A percentile compares a stretch with the other conserved stretches of the same genome.
phyloP scores from a whole-genome alignment of 1,140 invertebrate species.

The Paramacrobiotus metropolitanus region DNA sequence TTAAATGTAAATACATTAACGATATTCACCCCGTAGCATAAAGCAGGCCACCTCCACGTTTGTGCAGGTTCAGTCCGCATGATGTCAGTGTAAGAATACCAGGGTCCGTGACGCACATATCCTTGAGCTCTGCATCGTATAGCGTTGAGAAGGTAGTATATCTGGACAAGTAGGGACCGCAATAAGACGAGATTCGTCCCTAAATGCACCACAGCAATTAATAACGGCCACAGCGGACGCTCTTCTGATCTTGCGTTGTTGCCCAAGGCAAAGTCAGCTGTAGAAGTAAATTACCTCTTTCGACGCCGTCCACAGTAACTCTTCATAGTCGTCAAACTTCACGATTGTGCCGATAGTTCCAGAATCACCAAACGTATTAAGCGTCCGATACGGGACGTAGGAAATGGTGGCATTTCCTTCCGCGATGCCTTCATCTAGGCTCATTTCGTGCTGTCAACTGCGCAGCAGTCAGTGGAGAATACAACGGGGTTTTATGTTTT shows the following conservation, averaged over 20 bases:
- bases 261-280: not conserved
- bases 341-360: not conserved
- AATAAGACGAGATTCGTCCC: not conserved
- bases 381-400: not conserved
- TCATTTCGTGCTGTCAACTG: too few relatives aligned
- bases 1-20: too few relatives aligned
- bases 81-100: not conserved
- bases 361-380: not conserved
- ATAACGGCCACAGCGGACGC: too few relatives aligned
- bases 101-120: not conserved
- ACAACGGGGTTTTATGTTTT: too few relatives aligned
- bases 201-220: too few relatives aligned
- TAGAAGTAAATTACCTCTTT: slow-evolving; percentile 3
- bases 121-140: not conserved
- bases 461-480: too few relatives aligned
- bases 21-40: not conserved
- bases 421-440: too few relatives aligned
- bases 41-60: not conserved
- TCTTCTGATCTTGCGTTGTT: too few relatives aligned
- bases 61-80: not conserved
- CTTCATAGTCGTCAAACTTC: not conserved
- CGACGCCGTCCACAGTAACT: not conserved
- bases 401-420: not conserved
- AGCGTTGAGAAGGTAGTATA: not conserved
- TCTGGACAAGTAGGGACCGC: not conserved